phyloP scores from a whole-genome alignment of 2,113 vertebrate genomes.

The Riparia riparia region DNA sequence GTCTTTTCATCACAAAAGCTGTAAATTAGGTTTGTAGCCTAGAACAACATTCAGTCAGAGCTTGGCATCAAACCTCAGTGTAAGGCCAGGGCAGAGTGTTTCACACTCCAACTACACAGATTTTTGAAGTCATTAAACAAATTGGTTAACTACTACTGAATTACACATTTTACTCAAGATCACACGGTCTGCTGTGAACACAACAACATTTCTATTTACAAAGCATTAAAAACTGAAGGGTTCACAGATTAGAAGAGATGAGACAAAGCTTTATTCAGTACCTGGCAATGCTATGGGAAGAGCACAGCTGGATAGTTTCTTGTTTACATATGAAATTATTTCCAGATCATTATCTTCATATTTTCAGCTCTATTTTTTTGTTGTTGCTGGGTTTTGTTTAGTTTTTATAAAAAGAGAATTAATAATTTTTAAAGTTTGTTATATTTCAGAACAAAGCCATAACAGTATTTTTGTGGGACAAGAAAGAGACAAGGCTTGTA shows the following conservation, averaged over 20 bases:
- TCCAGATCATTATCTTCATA: neutral
- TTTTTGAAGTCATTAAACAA: constrained; percentile 11
- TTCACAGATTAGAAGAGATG: neutral
- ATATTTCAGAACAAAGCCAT: neutral
- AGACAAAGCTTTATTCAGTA: neutral
- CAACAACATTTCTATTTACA: neutral
- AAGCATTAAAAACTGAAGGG: neutral
- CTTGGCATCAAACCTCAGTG: neutral
- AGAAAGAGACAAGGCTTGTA: neutral
- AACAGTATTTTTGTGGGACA: neutral
- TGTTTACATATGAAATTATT: neutral
- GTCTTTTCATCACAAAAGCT: constrained; percentile 2
- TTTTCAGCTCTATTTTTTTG: neutral
- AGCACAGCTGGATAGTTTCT: neutral
- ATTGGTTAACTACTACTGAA: neutral
- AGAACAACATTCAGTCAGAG: neutral
- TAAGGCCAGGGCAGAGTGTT: neutral
- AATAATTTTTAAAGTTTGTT: neutral
- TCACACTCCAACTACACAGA: neutral
- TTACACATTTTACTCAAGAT: neutral
- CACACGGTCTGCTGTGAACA: neutral
- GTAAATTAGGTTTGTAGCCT: neutral
- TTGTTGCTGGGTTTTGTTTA: neutral
- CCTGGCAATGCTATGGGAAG: neutral
- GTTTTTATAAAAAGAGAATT: neutral